Evolutionary conservation across 1,140 invertebrate species (phyloP).

Genomic region (Phymastichus coffea): DNA sequence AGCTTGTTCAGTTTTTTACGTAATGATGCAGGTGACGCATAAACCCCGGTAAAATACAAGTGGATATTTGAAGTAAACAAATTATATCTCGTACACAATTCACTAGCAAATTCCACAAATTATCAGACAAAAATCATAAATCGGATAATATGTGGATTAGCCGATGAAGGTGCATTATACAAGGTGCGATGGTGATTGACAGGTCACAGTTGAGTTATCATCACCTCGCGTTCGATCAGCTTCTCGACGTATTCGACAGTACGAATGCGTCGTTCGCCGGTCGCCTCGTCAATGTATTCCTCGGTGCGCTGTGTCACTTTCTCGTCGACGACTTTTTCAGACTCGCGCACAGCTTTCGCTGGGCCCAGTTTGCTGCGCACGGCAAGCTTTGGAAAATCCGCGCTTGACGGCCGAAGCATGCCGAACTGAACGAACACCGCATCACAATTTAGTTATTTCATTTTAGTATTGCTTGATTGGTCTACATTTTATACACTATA

Average conservation of each 20-base stretch:
- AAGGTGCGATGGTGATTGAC: no score
- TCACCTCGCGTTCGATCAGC: constrained; percentile 92
- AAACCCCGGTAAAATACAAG: no score
- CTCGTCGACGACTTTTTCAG: constrained; percentile 85
- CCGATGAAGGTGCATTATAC: no score
- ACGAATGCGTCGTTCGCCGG: constrained; percentile 80
- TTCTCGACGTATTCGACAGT: constrained; percentile 93
- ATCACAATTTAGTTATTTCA: constrained; percentile 17
- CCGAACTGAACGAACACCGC: constrained; percentile 45
- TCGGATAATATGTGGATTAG: no score
- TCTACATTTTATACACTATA: not conserved
- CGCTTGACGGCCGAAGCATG: constrained; percentile 63
- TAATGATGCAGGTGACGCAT: no score
- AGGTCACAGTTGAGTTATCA: no score
- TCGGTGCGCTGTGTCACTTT: constrained; percentile 83
- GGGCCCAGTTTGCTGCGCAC: constrained; percentile 79
- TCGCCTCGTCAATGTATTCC: constrained; percentile 82
- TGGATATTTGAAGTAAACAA: no score
- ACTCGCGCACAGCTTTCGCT: constrained; percentile 76
- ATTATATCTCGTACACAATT: no score
- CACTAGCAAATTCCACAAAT: no score
- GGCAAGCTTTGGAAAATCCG: constrained; percentile 77
- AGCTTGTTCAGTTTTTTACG: no score
- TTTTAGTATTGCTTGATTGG: not conserved
- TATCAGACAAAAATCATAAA: no score